These are phyloP conservation scores for Euura lappo DNA, from an alignment of 1,140 invertebrate genomes.

Conservation along the genomic window DNA sequence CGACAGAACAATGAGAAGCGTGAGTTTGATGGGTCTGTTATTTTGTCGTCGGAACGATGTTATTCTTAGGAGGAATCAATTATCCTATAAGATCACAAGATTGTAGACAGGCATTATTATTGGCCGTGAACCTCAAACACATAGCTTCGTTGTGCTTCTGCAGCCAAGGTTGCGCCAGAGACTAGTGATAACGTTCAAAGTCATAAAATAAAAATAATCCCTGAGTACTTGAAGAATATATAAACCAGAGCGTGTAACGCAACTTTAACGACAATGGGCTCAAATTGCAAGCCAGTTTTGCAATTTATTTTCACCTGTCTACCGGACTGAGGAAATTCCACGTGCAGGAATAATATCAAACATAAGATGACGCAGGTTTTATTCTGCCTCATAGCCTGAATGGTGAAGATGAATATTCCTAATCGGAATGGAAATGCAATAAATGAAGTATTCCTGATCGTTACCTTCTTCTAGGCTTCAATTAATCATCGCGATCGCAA, in stretches of 20 bases:
- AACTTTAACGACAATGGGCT: neutral
- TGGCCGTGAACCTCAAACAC: neutral
- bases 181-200: neutral
- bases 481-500: neutral
- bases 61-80: too few species aligned
- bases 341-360: neutral
- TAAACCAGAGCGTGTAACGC: neutral
- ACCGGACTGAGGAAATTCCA: neutral
- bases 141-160: neutral
- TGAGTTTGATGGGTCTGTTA: too few species aligned
- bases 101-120: neutral
- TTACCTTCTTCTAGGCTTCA: too few species aligned
- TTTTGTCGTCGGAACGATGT: too few species aligned
- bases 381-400: too few species aligned
- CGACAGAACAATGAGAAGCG: too few species aligned
- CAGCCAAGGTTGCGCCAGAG: neutral
- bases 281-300: slow-evolving; percentile 1
- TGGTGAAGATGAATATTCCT: too few species aligned
- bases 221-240: neutral
- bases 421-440: too few species aligned
- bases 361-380: neutral
- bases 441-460: too few species aligned
- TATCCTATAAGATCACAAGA: too few species aligned
- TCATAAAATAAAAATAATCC: slow-evolving; percentile 2
- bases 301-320: slow-evolving; percentile 1